phyloP scores from a whole-genome alignment of 2,113 vertebrate species.

The Phylloscopus whistleri region DNA sequence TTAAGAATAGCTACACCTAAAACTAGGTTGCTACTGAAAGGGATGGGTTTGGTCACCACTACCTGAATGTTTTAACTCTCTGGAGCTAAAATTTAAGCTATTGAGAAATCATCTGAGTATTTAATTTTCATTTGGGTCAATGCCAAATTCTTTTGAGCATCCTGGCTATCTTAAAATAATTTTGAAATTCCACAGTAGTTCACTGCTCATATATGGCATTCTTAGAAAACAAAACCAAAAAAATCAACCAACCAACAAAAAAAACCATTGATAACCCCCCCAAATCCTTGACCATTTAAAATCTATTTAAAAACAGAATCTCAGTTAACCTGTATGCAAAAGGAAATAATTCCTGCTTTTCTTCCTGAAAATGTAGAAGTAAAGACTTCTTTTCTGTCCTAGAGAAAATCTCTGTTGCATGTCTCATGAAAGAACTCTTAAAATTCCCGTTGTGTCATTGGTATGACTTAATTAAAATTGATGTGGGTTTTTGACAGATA shows the following conservation, averaged over 20 bases:
- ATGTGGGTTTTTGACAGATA: not conserved
- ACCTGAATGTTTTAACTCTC: not conserved
- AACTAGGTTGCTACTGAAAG: not conserved
- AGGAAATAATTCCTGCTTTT: not conserved
- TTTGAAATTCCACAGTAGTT: not conserved
- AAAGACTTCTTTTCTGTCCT: not conserved
- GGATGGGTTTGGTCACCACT: not conserved
- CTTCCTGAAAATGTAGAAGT: not conserved
- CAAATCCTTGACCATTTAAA: not conserved
- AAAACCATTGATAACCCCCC: accelerated
- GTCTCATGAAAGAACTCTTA: not conserved
- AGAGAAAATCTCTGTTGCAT: not conserved
- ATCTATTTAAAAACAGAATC: not conserved
- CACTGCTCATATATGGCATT: not conserved
- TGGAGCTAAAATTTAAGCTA: not conserved
- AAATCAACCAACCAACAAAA: not conserved
- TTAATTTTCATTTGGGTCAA: not conserved
- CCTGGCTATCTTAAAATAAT: not conserved
- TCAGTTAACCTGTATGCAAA: not conserved
- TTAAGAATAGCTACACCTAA: not conserved
- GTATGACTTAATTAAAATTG: not conserved
- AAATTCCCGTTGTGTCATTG: not conserved
- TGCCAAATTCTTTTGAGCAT: not conserved
- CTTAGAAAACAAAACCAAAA: not conserved
- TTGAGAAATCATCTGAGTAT: not conserved